Conservation (phyloP, 1,140 invertebrate genomes). For the Portunus trituberculatus region DNA sequence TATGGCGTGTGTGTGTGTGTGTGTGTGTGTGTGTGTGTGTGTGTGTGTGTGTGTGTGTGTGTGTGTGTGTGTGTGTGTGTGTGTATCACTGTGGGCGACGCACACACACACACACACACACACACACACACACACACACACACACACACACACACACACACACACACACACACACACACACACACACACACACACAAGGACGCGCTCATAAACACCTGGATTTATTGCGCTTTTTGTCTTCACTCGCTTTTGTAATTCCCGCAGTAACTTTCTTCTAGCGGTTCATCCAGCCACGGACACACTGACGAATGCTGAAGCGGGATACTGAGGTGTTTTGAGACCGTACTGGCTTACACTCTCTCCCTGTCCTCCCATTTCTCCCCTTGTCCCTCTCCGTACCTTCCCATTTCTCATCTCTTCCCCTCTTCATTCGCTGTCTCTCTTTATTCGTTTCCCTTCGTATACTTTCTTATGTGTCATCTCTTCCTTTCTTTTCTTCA, state of each 20-base stretch:
- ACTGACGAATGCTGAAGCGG: neutral
- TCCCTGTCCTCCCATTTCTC: too few relatives aligned
- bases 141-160: neutral
- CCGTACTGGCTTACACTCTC: neutral
- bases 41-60: neutral
- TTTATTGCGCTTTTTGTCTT: neutral
- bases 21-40: constrained; percentile 2
- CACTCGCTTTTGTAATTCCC: neutral
- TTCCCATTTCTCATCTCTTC: too few relatives aligned
- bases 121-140: constrained; percentile 7
- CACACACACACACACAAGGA: neutral
- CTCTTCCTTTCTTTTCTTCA: too few relatives aligned
- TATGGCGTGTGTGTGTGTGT: neutral
- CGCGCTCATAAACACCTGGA: neutral
- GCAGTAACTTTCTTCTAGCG: neutral
- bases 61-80: neutral
- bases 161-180: neutral
- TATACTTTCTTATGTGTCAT: too few relatives aligned
- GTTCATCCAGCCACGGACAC: neutral
- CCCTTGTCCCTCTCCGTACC: too few relatives aligned
- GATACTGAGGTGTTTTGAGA: neutral
- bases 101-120: constrained; percentile 1
- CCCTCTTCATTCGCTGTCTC: too few relatives aligned
- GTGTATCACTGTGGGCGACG: neutral
- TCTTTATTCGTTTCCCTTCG: too few relatives aligned